phyloP scores from a whole-genome alignment of 2,888 invertebrate species.

The Diarsia rubi region DNA sequence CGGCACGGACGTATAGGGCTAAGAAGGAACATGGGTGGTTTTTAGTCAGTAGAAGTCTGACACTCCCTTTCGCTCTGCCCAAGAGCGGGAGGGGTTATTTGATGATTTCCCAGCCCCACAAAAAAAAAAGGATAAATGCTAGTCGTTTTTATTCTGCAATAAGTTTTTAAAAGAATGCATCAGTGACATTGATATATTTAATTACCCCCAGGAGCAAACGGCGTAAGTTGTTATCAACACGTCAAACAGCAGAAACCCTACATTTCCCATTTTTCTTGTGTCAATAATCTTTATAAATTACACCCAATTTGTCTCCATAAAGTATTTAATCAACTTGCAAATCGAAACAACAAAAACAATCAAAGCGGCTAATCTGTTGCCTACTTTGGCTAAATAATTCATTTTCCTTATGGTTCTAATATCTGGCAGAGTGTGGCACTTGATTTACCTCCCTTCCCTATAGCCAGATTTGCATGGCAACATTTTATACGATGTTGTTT shows the following conservation, averaged over 20 bases:
- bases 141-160: no score
- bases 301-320: slow-evolving; percentile 23
- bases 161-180: no score
- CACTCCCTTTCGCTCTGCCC: no score
- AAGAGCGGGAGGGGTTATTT: no score
- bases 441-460: slow-evolving; percentile 45
- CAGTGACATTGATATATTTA: no score
- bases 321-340: slow-evolving; percentile 39
- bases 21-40: no score
- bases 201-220: no score
- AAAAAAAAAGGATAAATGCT: no score
- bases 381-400: slow-evolving; percentile 46
- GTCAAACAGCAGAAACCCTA: not conserved
- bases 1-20: no score
- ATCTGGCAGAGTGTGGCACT: slow-evolving; percentile 43
- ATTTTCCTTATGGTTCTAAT: slow-evolving; percentile 52
- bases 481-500: slow-evolving; percentile 50
- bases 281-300: slow-evolving; percentile 9
- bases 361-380: slow-evolving; percentile 38
- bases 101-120: no score
- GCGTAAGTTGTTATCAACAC: not conserved
- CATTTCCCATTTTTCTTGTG: not conserved
- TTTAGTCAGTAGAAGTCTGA: no score
- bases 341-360: slow-evolving; percentile 48
- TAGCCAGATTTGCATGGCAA: slow-evolving; percentile 59